phyloP scores from a whole-genome alignment of 64 coral and sea anemone species.

The Anthopleura sola region DNA sequence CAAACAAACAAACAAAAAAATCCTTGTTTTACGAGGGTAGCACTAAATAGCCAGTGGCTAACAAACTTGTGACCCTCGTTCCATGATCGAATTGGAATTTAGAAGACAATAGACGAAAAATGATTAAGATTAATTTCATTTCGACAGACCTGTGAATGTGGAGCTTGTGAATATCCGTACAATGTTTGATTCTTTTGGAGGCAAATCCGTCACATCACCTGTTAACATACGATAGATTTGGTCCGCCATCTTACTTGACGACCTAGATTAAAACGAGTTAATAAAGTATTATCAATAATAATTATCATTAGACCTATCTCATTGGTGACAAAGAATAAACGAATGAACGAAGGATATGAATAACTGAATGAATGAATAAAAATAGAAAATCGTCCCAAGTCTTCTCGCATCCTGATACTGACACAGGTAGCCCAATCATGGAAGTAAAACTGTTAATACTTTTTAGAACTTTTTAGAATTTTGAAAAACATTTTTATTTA shows the following conservation, averaged over 20 bases:
- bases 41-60: no score
- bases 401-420: background rate
- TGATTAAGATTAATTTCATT: no score
- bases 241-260: constrained; percentile 10
- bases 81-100: no score
- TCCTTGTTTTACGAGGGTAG: no score
- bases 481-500: background rate
- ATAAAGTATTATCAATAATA: no score
- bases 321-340: no score
- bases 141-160: constrained; percentile 72
- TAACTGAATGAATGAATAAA: background rate
- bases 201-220: constrained; percentile 66
- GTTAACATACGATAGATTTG: constrained; percentile 50
- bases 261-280: background rate
- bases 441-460: background rate
- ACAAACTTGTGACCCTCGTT: no score
- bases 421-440: background rate
- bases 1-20: no score
- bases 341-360: no score
- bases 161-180: constrained; percentile 87
- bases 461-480: background rate
- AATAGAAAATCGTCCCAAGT: background rate
- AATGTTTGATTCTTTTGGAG: constrained; percentile 78
- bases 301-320: no score
- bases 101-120: no score